These are phyloP conservation scores for Enteromius thamalakanensis DNA, from an alignment of 2,797 vertebrate species.

Conservation along the genomic window DNA sequence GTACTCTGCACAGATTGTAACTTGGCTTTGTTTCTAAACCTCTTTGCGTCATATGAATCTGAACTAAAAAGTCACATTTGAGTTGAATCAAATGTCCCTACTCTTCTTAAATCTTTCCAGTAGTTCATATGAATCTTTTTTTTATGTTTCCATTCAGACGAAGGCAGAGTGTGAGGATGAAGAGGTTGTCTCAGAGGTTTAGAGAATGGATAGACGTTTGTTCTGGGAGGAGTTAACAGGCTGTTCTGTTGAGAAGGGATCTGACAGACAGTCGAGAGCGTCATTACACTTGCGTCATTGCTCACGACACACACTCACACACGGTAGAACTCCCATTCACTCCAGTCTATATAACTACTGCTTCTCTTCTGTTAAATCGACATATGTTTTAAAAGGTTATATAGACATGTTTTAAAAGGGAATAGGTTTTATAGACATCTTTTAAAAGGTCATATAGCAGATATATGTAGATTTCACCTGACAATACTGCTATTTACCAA, in stretches of 20 bases:
- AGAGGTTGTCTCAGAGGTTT: constrained; percentile 8
- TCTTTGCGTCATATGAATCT: constrained; percentile 8
- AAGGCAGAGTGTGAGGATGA: constrained; percentile 4
- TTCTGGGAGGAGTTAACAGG: constrained; percentile 19
- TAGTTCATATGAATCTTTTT: constrained; percentile 3
- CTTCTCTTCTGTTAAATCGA: neutral
- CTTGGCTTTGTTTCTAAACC: neutral
- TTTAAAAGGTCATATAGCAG: neutral
- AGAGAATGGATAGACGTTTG: neutral
- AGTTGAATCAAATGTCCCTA: neutral
- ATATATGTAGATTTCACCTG: neutral
- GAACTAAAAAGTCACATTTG: neutral
- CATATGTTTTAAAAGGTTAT: neutral
- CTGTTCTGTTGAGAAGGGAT: constrained; percentile 20
- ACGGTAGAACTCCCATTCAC: neutral
- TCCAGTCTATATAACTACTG: neutral
- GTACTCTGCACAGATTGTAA: neutral
- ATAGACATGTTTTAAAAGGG: neutral
- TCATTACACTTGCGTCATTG: constrained; percentile 19
- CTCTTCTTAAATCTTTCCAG: constrained; percentile 6
- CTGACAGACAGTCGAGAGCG: constrained; percentile 8
- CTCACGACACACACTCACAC: neutral
- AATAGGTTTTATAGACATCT: neutral
- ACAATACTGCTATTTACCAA: neutral
- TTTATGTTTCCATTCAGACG: neutral